Evolutionary conservation across 2,888 invertebrate species (phyloP).

Genomic region (Nysson spinosus): DNA sequence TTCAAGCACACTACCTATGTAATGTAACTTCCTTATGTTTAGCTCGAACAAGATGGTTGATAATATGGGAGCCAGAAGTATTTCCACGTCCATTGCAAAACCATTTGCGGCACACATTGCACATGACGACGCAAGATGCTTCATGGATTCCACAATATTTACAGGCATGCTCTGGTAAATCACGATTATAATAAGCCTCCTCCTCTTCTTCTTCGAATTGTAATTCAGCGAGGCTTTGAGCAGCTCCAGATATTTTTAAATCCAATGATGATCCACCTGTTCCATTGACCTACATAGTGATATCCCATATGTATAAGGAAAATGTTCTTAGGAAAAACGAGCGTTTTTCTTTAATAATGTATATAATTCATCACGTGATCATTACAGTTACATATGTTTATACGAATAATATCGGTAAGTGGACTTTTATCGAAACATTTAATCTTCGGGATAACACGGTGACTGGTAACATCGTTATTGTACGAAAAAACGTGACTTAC

Average conservation of each 20-base stretch:
- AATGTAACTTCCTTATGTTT: slow-evolving; percentile 99
- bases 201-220: slow-evolving; percentile 98
- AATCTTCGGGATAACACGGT: too few relatives aligned
- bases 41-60: slow-evolving; percentile 99
- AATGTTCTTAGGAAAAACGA: background rate
- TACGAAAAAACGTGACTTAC: too few relatives aligned
- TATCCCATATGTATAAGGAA: background rate
- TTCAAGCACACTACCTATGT: slow-evolving; percentile 80
- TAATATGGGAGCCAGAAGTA: slow-evolving; percentile 98
- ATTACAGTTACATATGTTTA: too few relatives aligned
- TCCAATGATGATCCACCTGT: slow-evolving; percentile 79
- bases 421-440: too few relatives aligned
- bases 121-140: slow-evolving; percentile 97
- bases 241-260: slow-evolving; percentile 83
- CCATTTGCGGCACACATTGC: slow-evolving; percentile 99
- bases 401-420: too few relatives aligned
- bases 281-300: slow-evolving; percentile 82
- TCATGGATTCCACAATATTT: slow-evolving; percentile 99
- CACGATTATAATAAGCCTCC: slow-evolving; percentile 91
- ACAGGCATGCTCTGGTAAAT: slow-evolving; percentile 97
- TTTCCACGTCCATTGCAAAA: slow-evolving; percentile 99
- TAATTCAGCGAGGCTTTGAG: slow-evolving; percentile 89
- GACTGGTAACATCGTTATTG: too few relatives aligned
- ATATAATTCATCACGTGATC: too few relatives aligned
- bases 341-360: too few relatives aligned